These are phyloP conservation scores for Corvus moneduloides DNA, from an alignment of 2,113 vertebrate species.

Conservation along the genomic window DNA sequence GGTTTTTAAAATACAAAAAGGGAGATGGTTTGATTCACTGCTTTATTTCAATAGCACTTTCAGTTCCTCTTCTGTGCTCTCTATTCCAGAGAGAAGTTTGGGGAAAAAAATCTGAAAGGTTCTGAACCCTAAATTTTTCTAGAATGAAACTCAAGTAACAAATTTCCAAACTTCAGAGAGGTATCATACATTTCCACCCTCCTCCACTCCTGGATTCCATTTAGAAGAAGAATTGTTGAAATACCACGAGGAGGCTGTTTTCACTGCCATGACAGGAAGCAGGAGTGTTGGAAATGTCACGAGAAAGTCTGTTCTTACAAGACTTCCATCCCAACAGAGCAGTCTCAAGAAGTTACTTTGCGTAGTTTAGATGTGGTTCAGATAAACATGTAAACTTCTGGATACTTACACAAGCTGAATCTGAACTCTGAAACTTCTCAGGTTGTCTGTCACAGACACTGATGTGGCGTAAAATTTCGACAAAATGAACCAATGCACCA, in stretches of 20 bases:
- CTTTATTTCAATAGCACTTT: not conserved
- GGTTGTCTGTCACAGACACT: not conserved
- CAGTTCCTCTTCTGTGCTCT: not conserved
- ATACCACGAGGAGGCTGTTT: not conserved
- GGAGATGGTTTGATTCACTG: not conserved
- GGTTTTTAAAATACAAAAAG: not conserved
- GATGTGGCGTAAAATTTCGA: not conserved
- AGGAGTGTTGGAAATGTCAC: conserved; percentile 44
- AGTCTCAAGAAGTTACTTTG: not conserved
- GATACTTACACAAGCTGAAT: not conserved
- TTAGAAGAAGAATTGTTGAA: conserved; percentile 49
- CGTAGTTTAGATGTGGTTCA: not conserved
- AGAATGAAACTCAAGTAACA: not conserved
- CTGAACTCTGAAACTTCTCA: not conserved
- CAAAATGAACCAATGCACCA: not conserved
- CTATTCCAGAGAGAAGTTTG: not conserved
- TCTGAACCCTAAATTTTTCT: not conserved
- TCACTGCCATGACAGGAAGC: conserved; percentile 59
- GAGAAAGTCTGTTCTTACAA: not conserved
- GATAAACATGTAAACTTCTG: conserved; percentile 11
- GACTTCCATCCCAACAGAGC: conserved; percentile 5
- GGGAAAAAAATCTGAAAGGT: not conserved
- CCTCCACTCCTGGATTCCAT: conserved; percentile 34
- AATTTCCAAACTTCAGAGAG: not conserved
- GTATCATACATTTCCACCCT: not conserved